Conservation (phyloP, 2,888 invertebrate genomes). For the Crepidodera aurea region DNA sequence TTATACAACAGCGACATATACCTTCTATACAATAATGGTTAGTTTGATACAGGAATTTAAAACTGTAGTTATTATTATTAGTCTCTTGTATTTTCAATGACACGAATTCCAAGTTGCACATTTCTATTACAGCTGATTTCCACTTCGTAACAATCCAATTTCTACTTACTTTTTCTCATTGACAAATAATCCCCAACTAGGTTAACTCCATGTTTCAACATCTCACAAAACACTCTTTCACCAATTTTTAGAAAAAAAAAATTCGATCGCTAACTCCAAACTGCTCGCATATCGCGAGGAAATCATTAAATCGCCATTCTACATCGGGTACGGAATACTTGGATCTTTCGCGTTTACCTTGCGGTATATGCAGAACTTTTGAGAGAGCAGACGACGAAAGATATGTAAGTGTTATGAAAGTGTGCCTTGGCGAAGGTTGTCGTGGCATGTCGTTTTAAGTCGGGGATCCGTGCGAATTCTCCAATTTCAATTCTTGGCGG, state of each 20-base stretch:
- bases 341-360: conserved; percentile 25
- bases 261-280: conserved; percentile 14
- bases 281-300: conserved; percentile 29
- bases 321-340: background rate
- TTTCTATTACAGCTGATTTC: conserved; percentile 6
- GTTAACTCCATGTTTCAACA: conserved; percentile 36
- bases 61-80: background rate
- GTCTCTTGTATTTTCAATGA: background rate
- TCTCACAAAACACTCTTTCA: conserved; percentile 33
- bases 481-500: background rate
- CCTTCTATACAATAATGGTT: background rate
- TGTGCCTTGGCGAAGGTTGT: conserved; percentile 29
- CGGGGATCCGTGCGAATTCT: conserved; percentile 13
- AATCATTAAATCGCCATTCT: conserved; percentile 7
- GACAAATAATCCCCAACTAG: conserved; percentile 32
- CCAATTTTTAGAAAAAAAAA: conserved; percentile 12
- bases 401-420: conserved; percentile 44
- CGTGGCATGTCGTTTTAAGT: conserved; percentile 23
- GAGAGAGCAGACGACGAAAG: conserved; percentile 38
- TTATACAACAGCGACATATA: too few relatives aligned
- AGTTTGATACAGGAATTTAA: background rate
- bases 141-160: conserved; percentile 5
- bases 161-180: conserved; percentile 35
- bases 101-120: background rate
- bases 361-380: conserved; percentile 41